These are phyloP conservation scores for Ginglymostoma cirratum DNA, from an alignment of 2,113 vertebrate genomes.

Conservation along the genomic window DNA sequence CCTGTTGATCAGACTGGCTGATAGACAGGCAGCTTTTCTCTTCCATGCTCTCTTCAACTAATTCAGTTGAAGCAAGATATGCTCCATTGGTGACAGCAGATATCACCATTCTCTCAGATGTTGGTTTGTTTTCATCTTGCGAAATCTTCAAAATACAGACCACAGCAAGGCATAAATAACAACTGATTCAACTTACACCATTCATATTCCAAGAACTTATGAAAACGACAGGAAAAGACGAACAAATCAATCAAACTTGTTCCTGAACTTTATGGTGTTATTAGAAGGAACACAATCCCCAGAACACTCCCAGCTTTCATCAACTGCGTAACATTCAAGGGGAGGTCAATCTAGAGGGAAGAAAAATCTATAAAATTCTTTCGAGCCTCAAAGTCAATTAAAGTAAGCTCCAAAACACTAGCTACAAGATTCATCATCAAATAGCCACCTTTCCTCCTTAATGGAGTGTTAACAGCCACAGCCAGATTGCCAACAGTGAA, in stretches of 20 bases:
- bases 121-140: not conserved
- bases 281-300: not conserved
- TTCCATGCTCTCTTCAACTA: not conserved
- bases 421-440: not conserved
- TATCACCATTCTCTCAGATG: not conserved
- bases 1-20: conserved; percentile 12
- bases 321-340: not conserved
- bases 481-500: not conserved
- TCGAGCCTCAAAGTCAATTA: not conserved
- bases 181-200: not conserved
- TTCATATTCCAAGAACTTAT: not conserved
- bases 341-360: not conserved
- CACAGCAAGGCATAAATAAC: not conserved
- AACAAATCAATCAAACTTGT: not conserved
- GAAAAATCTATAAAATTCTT: not conserved
- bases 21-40: not conserved
- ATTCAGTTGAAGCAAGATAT: not conserved
- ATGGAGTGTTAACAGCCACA: not conserved
- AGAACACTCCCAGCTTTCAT: not conserved
- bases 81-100: not conserved
- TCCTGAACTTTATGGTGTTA: not conserved
- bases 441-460: not conserved
- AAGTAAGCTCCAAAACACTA: not conserved
- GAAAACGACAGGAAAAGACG: not conserved
- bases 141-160: not conserved